Percentiles rank a stretch among this genome's conserved stretches.
Conservation (phyloP, 2,888 invertebrate genomes). For the Chaetogeoica ovagalla region DNA sequence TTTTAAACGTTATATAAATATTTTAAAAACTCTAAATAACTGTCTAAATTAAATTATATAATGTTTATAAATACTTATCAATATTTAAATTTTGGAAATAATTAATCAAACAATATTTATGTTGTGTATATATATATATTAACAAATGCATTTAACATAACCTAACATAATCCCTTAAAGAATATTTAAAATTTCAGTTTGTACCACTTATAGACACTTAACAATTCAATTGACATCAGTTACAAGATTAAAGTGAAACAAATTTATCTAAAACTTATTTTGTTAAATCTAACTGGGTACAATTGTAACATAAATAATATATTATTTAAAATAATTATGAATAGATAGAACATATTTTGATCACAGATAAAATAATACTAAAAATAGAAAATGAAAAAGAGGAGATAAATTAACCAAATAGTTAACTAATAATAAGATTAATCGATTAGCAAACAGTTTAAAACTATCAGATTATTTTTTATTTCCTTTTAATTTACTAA, state of each 20-base stretch:
- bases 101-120: not conserved
- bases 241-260: constrained; percentile 30
- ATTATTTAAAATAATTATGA: constrained; percentile 12
- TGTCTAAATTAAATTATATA: not conserved
- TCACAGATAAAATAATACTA: constrained; percentile 35
- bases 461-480: constrained; percentile 30
- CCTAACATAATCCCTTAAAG: not conserved
- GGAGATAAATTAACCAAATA: constrained; percentile 13
- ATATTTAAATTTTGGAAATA: not conserved
- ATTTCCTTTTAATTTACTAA: constrained; percentile 4
- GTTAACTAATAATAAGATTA: constrained; percentile 5
- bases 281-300: constrained; percentile 18
- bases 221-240: constrained; percentile 49
- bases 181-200: constrained; percentile 19
- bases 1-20: not conserved
- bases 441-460: constrained; percentile 4
- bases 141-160: constrained; percentile 5
- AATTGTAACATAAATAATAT: constrained; percentile 18
- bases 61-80: not conserved
- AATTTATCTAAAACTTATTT: constrained; percentile 28
- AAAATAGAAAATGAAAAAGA: constrained; percentile 14
- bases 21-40: constrained; percentile 1
- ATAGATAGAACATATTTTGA: constrained; percentile 36
- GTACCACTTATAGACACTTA: constrained; percentile 25
- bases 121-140: not conserved